Base-by-base conservation (phyloP, 2,113 vertebrate genomes). In the Ranitomeya imitator region DNA sequence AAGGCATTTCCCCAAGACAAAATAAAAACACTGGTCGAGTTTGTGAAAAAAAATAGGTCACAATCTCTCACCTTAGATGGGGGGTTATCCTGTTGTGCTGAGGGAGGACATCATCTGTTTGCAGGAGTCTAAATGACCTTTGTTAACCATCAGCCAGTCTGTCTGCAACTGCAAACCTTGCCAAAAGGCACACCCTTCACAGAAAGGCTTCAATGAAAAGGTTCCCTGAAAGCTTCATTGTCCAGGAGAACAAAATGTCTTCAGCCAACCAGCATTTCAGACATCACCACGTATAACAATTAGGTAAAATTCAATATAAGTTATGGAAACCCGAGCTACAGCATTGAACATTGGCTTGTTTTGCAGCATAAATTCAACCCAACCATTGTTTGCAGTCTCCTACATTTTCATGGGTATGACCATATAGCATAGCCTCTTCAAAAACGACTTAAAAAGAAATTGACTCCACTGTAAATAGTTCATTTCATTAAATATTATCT, bases 61-160 rank as follows among this genome's bases (percentile, higher is more conserved):
- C 51, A 19, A 92, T 90, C 94, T 94, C 91, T 78, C 91, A 90
- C 92, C 93, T 94, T 78, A 95, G 95, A 95, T 95, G 93, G 93
- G 93, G 95, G 96, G 93, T 95, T 93, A 92, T 96, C 95, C 93
- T 92, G 92, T 93, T 69, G 13, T 91, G 90, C 90, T 91, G 91
- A 92, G 92, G 95, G 93, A 96, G 95, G 96, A 97, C 95, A 97
- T 95, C 95, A 96, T 95, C 95, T 91, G 93, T 96, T 93, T 95
- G 92, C 97, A 97, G 98, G 98, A 98, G 98, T 99, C 97, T 98
- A 97, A 92, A 96, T 96, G 96, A 97, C 96, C 95, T 97, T 97
- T 97, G 97, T 98, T 99, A 97, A 98, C 97, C 96, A 97, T 97
- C 97, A 98, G 97, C 97, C 97, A 96, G 96, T 94, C 96, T 94